These are phyloP conservation scores for Helostoma temminkii DNA, from an alignment of 2,797 vertebrate species.

Conservation along the genomic window DNA sequence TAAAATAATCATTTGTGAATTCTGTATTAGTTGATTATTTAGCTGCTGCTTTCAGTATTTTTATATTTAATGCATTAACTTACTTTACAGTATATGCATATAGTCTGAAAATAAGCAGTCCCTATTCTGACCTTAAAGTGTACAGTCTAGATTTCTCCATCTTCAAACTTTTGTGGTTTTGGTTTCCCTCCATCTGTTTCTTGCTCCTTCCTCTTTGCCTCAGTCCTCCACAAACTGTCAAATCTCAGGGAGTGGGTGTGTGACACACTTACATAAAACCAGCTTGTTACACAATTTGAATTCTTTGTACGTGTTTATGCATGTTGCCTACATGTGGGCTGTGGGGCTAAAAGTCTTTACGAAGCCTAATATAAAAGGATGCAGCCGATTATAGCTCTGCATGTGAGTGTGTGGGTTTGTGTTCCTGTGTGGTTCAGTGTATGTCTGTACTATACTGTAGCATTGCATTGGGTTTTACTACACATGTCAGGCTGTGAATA, in stretches of 20 bases:
- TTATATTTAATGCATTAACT: too few relatives aligned
- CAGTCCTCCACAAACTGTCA: constrained; percentile 64
- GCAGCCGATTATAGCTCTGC: constrained; percentile 31
- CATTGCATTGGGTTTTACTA: constrained; percentile 18
- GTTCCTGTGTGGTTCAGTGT: constrained; percentile 26
- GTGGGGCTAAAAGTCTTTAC: constrained; percentile 52
- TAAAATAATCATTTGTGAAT: not conserved
- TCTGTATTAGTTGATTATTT: not conserved
- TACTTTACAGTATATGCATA: too few relatives aligned
- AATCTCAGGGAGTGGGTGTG: constrained; percentile 79
- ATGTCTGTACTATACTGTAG: too few relatives aligned
- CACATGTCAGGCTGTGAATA: constrained; percentile 9
- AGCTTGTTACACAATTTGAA: constrained; percentile 75
- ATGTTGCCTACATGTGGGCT: constrained; percentile 58
- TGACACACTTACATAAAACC: constrained; percentile 80
- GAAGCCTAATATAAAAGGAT: constrained; percentile 59
- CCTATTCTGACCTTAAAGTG: too few relatives aligned
- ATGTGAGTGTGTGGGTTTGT: constrained; percentile 39
- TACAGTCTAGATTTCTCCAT: not conserved
- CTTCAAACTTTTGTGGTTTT: not conserved
- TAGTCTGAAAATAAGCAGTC: not conserved
- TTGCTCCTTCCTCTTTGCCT: constrained; percentile 46
- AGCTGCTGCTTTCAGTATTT: too few relatives aligned
- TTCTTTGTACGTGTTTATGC: constrained; percentile 37
- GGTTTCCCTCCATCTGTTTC: constrained; percentile 11